Evolutionary conservation across 2,113 vertebrate species (phyloP), one percentile per base, ranked within the genome.

Genomic region (Cariama cristata): DNA sequence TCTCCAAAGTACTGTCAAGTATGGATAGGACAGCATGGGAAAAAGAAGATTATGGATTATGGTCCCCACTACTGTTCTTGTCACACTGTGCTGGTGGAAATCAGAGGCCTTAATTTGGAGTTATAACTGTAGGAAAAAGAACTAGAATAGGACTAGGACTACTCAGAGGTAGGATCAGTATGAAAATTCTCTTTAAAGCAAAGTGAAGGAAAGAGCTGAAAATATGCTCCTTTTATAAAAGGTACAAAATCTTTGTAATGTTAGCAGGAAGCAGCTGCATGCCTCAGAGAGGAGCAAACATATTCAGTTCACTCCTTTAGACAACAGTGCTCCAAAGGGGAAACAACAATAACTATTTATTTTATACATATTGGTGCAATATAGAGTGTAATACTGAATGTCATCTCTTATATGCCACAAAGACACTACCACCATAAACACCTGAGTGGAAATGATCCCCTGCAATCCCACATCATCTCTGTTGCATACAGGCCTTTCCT

Each of bases 361-460:
- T 96, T 95, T 76, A 40, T 55, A 27, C 52, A 47, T 67, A 79
- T 73, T 63, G 85, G 75, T 86, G 59, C 50, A 50, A 66, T 58
- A 45, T 9, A 60, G 87, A 68, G 23, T n/a, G 42, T 86, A 87
- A 95, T 77, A 69, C 67, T 30, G 62, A 82, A 95, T 83, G 92
- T 92, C 81, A 90, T 71, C 81, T 95, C 91, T 79, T 88, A 93
- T 96, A 93, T 96, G 89, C 89, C 87, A 91, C n/a, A 97, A 97
- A 97, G 94, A 66, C 89, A 86, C 84, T 32, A 86, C 91, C 73
- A 93, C 94, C 91, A 88, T 67, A 74, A 96, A 97, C 91, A 96
- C 91, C 89, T 90, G 93, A 95, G 55, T 95, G 93, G 95, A 96
- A 96, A 94, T 59, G 89, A 96, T 93, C 77, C 74, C 84, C 89